Base-by-base conservation (phyloP, 2,888 invertebrate species). In the Calameuta pallipes region DNA sequence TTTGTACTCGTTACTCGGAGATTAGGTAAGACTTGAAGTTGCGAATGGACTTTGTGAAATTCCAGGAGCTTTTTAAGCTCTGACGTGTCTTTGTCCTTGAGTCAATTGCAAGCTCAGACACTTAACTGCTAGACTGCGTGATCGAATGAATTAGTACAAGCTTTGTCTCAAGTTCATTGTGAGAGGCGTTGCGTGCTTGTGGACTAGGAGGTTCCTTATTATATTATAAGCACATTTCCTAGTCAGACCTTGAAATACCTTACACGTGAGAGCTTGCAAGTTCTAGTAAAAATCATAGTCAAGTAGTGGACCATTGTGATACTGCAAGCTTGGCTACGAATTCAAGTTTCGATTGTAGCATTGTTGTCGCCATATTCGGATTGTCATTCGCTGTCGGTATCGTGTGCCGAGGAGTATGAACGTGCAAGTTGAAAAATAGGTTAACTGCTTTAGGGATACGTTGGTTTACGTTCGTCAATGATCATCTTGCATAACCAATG, bases 241-340 rank as follows among this genome's bases (percentile, higher is more conserved):
- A 56, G 23, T 56, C 56, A 23, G 30, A 15, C 6, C 31, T 34
- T 13, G 31, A 3, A 9, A 31, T 3, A 6, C 13, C 11, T 30
- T 34, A 31, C 30, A 71, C 71, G 71, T 11, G 71, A 71, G 71
- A n/a, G 71, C 71, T 34, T 34, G 71, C 71, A 71, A 71, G 71
- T n/a, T 71, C 30, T 23, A 71, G 30, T 30, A 30, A 71, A 71
- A 56, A 56, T 56, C 56, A 23, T 9, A 56, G 11, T 34, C 31
- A 30, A 23, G 71, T 34, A 2, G 31, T 23, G 30, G 30, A 30
- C 71, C 11, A 36, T 36, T 36, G 30, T 71, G 71, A 34, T 71
- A 11, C 34, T 23, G 71, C 4, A 11, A 30, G 31, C 71, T 56
- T 56, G 23, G 23, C 23, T 37, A 15, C 12, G 36, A 36, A 3